Percentiles rank a stretch among this genome's conserved stretches.
These are phyloP conservation scores for Philonicus albiceps DNA, from an alignment of 2,888 invertebrate species.

Conservation along the genomic window DNA sequence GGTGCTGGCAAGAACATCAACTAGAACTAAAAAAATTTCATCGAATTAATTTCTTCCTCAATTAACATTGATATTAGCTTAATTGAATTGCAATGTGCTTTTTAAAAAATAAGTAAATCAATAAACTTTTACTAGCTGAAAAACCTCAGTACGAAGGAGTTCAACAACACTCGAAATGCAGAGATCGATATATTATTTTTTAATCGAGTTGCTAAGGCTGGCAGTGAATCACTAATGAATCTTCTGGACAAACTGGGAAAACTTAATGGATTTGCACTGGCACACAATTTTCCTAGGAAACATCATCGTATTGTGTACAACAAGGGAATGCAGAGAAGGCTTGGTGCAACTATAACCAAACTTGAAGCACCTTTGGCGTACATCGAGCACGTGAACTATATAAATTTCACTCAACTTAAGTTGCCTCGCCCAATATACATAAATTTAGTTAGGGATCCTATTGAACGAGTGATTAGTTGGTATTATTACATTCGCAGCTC, in stretches of 20 bases:
- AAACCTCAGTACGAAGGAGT: neutral
- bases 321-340: slow-evolving; percentile 67
- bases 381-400: slow-evolving; percentile 87
- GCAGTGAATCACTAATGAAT: slow-evolving; percentile 88
- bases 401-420: slow-evolving; percentile 81
- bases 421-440: slow-evolving; percentile 84
- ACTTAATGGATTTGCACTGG: slow-evolving; percentile 59
- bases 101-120: neutral
- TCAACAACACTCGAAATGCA: slow-evolving; percentile 83
- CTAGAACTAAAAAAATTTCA: neutral
- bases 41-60: neutral
- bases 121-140: neutral
- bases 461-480: slow-evolving; percentile 87
- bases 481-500: slow-evolving; percentile 81
- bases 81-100: neutral
- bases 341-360: slow-evolving; percentile 73
- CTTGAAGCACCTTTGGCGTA: slow-evolving; percentile 81
- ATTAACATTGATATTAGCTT: neutral
- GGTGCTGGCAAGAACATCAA: neutral
- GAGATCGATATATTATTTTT: slow-evolving; percentile 81
- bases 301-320: neutral
- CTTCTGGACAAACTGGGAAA: slow-evolving; percentile 71
- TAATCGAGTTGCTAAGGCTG: slow-evolving; percentile 90
- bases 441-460: slow-evolving; percentile 85
- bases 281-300: neutral